phyloP scores from a whole-genome alignment of 1,140 invertebrate genomes.

The Conopomorpha cramerella region DNA sequence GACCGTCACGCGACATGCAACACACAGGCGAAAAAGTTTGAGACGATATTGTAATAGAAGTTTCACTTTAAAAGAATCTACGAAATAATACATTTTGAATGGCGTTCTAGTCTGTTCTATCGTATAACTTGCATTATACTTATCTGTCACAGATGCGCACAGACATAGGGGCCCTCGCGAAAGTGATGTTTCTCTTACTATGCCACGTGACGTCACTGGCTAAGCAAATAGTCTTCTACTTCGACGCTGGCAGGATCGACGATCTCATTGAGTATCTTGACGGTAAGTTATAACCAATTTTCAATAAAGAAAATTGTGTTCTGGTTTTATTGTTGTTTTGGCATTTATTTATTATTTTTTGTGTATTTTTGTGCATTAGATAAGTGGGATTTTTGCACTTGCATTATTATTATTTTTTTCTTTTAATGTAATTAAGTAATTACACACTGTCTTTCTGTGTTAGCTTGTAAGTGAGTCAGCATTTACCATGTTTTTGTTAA shows the following conservation, averaged over 20 bases:
- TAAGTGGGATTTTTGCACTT: too few relatives aligned
- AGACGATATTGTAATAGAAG: background rate
- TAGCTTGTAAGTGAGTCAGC: too few relatives aligned
- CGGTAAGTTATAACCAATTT: conserved; percentile 14
- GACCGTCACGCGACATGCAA: too few relatives aligned
- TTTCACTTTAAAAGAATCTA: background rate
- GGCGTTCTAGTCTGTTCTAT: background rate
- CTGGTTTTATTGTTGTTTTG: too few relatives aligned
- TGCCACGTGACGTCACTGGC: conserved; percentile 39
- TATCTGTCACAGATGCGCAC: conserved; percentile 14
- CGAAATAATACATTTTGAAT: background rate
- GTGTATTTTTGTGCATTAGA: too few relatives aligned
- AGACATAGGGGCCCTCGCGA: conserved; percentile 30
- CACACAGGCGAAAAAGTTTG: background rate
- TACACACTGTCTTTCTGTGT: too few relatives aligned
- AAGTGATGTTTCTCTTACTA: conserved; percentile 41
- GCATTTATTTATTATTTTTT: too few relatives aligned
- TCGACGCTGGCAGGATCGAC: conserved; percentile 20
- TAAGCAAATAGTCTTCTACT: conserved; percentile 34
- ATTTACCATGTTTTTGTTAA: too few relatives aligned
- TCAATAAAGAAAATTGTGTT: too few relatives aligned
- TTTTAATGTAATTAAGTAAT: too few relatives aligned
- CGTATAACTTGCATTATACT: background rate
- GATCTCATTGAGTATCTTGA: conserved; percentile 19
- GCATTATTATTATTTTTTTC: too few relatives aligned